Evolutionary conservation across 2,888 invertebrate genomes (phyloP), one percentile per base, ranked within the genome.

Genomic region (Volucella bombylans): DNA sequence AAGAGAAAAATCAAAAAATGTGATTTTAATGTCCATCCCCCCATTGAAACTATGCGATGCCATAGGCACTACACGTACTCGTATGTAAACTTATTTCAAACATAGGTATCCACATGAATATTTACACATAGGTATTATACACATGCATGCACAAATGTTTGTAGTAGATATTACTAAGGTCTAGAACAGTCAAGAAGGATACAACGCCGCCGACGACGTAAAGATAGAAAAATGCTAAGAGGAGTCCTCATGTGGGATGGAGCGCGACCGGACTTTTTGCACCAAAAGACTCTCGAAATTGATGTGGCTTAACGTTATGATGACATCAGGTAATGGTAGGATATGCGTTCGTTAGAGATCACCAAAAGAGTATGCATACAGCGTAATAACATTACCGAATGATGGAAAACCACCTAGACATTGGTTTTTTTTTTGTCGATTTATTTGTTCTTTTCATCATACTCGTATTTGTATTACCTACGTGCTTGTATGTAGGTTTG

Each of bases 21-120:
- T 72, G 72, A 85, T 81, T 81, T 85, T 80, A 85, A 85, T 81
- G 81, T 85, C 85, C 72, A 80, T 76, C 85, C 72, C 85, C 72
- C 72, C 81, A 85, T 77, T 81, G 76, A 77, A 55, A 59, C 45
- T 79, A 65, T 61, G 67, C 41, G 52, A 72, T 68, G 81, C 85
- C 81, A 47, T 85, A 85, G 85, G 85, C 85, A 81, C 67, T 71
- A 52, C 45, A 49, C 54, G 54, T 71, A 52, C 45, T 43, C 54
- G 54, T 3, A 11, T 62, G 31, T 65, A 49, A 69, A 50, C 64
- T 78, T 59, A 39, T 31, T 23, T 47, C 57, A 59, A 55, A 65
- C 71, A 76, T 69, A 65, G 74, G 69, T 65, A 65, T 59, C 69
- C 64, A 47, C 76, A 74, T 73, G 49, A 64, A 45, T 49, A 43